Conservation (phyloP, 2,113 vertebrate species). For the Ptyas mucosa region DNA sequence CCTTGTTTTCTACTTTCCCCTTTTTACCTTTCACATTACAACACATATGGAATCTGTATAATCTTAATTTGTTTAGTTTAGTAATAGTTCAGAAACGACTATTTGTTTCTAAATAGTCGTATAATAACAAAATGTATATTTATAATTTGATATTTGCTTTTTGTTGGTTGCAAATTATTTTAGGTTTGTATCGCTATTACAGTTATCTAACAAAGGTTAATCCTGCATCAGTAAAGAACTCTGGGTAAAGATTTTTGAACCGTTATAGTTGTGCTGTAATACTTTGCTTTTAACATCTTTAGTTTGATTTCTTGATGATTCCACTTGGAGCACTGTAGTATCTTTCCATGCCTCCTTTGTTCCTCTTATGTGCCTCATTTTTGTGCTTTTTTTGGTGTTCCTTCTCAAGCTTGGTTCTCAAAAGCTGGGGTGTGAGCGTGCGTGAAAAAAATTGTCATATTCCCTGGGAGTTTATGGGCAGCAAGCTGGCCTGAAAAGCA, state of each 20-base stretch:
- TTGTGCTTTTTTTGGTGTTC: neutral
- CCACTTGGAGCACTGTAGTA: neutral
- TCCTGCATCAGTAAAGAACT: neutral
- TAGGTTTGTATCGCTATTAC: neutral
- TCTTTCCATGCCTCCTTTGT: neutral
- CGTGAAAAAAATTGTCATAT: no score
- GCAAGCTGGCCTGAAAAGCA: neutral
- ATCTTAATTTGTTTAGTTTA: neutral
- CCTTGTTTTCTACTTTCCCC: neutral
- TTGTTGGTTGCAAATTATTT: neutral
- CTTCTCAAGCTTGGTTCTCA: neutral
- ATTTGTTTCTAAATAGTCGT: neutral
- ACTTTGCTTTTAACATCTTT: neutral
- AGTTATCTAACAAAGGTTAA: neutral
- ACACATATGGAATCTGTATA: neutral
- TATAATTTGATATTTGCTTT: neutral
- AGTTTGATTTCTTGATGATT: conserved; percentile 8
- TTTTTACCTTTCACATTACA: neutral
- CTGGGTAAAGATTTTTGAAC: neutral
- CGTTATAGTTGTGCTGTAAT: neutral
- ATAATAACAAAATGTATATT: neutral
- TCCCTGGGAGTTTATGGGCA: neutral
- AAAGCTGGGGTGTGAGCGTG: neutral
- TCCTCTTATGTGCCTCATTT: neutral
- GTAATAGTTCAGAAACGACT: no score